phyloP scores from a whole-genome alignment of 1,140 invertebrate species.

The Papilio machaon region DNA sequence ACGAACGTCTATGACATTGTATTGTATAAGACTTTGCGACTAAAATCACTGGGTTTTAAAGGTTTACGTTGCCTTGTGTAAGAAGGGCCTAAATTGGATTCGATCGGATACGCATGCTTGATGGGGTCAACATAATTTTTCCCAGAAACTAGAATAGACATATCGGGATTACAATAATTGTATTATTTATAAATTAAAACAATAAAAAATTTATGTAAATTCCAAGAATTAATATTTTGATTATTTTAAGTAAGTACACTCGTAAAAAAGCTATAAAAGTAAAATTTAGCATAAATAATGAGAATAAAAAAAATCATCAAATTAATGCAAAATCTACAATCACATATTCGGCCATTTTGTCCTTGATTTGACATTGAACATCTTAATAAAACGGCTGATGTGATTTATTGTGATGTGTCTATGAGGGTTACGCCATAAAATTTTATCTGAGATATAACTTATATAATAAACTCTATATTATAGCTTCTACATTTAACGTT shows the following conservation, averaged over 20 bases:
- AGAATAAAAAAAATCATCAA: background rate
- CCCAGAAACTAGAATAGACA: too few relatives aligned
- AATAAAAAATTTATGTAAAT: background rate
- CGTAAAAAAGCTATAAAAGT: slow-evolving; percentile 16
- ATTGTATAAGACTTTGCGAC: too few relatives aligned
- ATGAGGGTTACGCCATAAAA: slow-evolving; percentile 47
- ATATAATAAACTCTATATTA: slow-evolving; percentile 41
- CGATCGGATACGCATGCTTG: too few relatives aligned
- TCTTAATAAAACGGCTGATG: slow-evolving; percentile 41
- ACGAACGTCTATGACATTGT: too few relatives aligned
- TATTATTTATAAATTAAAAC: background rate
- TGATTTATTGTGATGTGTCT: slow-evolving; percentile 28
- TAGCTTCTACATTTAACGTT: slow-evolving; percentile 47
- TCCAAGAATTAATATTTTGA: background rate
- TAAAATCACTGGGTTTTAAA: too few relatives aligned
- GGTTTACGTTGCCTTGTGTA: too few relatives aligned
- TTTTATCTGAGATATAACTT: slow-evolving; percentile 53
- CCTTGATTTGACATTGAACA: slow-evolving; percentile 32
- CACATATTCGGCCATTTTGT: slow-evolving; percentile 31
- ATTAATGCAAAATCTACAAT: background rate
- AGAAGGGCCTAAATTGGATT: too few relatives aligned
- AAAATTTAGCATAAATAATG: slow-evolving; percentile 23
- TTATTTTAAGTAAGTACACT: slow-evolving; percentile 7
- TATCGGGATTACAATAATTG: background rate
- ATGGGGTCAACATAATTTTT: too few relatives aligned